Conservation (phyloP, 2,888 invertebrate species). For the Acanthoscelides obtectus region DNA sequence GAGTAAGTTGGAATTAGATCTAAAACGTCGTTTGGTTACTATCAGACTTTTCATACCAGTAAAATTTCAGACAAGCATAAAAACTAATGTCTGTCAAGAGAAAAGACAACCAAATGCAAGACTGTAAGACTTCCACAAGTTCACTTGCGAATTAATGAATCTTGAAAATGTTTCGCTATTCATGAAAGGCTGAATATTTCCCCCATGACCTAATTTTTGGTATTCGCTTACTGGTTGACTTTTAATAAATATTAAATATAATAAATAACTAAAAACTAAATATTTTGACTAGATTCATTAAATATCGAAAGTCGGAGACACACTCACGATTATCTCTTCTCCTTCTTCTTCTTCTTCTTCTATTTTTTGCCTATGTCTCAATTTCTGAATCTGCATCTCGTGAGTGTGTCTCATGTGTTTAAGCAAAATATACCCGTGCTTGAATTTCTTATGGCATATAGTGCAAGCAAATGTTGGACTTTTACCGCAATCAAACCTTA, state of each 20-base stretch:
- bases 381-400: slow-evolving; percentile 34
- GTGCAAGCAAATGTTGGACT: slow-evolving; percentile 41
- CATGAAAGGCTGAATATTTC: too few species aligned
- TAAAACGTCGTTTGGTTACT: too few species aligned
- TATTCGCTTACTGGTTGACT: neutral
- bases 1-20: too few species aligned
- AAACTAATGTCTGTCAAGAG: too few species aligned
- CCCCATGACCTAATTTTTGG: neutral
- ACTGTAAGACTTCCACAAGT: too few species aligned
- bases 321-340: slow-evolving; percentile 13
- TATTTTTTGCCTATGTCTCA: slow-evolving; percentile 27
- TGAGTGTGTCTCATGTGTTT: slow-evolving; percentile 42
- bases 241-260: neutral
- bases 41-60: too few species aligned
- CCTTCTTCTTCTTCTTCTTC: slow-evolving; percentile 17
- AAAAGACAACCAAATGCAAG: too few species aligned
- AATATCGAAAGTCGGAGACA: slow-evolving; percentile 18
- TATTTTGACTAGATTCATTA: slow-evolving; percentile 9
- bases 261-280: slow-evolving; percentile 4
- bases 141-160: too few species aligned
- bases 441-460: slow-evolving; percentile 38
- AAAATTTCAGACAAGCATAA: too few species aligned
- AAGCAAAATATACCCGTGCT: slow-evolving; percentile 40
- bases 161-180: too few species aligned
- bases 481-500: slow-evolving; percentile 49